phyloP scores from a whole-genome alignment of 2,113 vertebrate species.

The Jacana jacana region DNA sequence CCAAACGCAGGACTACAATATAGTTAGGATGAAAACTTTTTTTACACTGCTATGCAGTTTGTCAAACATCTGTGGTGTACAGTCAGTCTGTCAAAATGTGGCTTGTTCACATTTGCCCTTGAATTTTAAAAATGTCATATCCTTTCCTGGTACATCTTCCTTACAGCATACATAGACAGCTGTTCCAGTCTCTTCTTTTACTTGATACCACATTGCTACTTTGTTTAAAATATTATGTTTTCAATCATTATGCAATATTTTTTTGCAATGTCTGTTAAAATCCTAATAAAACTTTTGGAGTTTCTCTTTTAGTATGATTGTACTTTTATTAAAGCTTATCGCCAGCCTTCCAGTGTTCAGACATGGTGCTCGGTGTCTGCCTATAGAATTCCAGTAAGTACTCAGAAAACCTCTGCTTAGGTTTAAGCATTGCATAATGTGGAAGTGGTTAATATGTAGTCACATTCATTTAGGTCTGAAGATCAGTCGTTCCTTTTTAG shows the following conservation, averaged over 20 bases:
- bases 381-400: neutral
- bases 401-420: neutral
- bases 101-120: constrained; percentile 44
- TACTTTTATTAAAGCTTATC: neutral
- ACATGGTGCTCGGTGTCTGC: neutral
- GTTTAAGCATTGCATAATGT: neutral
- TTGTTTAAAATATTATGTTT: constrained; percentile 70
- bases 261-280: constrained; percentile 73
- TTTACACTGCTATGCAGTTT: constrained; percentile 70
- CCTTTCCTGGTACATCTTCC: constrained; percentile 53
- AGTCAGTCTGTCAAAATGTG: constrained; percentile 49
- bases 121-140: constrained; percentile 43
- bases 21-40: constrained; percentile 54
- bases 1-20: constrained; percentile 59
- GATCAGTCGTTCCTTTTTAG: neutral
- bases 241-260: constrained; percentile 70
- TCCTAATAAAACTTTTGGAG: constrained; percentile 74
- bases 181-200: constrained; percentile 67
- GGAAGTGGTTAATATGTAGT: neutral
- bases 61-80: constrained; percentile 27
- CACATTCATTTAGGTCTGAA: neutral
- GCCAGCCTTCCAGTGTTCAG: neutral
- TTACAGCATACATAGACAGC: constrained; percentile 51
- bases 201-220: constrained; percentile 65
- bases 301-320: constrained; percentile 60